Percentiles rank a stretch among this genome's conserved stretches.
Conservation (phyloP, 1,140 invertebrate genomes). For the Drosophila kepulauana region DNA sequence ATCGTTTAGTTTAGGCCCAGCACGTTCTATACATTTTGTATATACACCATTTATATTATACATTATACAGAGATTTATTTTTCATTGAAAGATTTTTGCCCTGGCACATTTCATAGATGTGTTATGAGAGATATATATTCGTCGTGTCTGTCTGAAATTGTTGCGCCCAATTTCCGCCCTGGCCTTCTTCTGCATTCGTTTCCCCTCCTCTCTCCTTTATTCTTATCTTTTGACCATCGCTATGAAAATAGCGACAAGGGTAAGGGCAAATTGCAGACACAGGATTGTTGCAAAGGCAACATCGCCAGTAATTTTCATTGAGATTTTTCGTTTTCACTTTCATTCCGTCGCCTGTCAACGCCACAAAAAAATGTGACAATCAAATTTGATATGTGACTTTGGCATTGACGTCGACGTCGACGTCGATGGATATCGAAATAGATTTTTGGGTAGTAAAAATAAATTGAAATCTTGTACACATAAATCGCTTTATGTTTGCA, state of each 20-base stretch:
- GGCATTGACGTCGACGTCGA: constrained; percentile 69
- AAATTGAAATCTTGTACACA: constrained; percentile 57
- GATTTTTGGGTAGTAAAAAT: constrained; percentile 54
- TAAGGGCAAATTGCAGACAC: constrained; percentile 41
- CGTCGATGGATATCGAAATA: constrained; percentile 73
- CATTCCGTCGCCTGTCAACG: constrained; percentile 25
- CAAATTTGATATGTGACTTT: constrained; percentile 77
- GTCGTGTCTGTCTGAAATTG: constrained; percentile 11
- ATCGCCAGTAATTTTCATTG: constrained; percentile 51
- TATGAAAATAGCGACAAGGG: constrained; percentile 31
- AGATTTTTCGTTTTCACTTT: constrained; percentile 53
- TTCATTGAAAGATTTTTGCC: constrained; percentile 43
- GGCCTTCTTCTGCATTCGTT: constrained; percentile 27
- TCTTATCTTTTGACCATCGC: too few relatives aligned
- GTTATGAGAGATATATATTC: constrained; percentile 22
- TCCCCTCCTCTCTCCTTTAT: background rate
- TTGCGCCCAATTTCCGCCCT: constrained; percentile 40
- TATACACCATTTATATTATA: constrained; percentile 3
- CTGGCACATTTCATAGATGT: constrained; percentile 35
- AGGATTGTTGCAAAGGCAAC: constrained; percentile 14
- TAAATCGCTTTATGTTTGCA: constrained; percentile 38
- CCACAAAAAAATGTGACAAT: constrained; percentile 47
- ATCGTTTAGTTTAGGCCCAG: constrained; percentile 38
- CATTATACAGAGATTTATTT: constrained; percentile 5
- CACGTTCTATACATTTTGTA: constrained; percentile 12